These are phyloP conservation scores for Spodoptera picta DNA, from an alignment of 2,888 invertebrate genomes.

Conservation along the genomic window DNA sequence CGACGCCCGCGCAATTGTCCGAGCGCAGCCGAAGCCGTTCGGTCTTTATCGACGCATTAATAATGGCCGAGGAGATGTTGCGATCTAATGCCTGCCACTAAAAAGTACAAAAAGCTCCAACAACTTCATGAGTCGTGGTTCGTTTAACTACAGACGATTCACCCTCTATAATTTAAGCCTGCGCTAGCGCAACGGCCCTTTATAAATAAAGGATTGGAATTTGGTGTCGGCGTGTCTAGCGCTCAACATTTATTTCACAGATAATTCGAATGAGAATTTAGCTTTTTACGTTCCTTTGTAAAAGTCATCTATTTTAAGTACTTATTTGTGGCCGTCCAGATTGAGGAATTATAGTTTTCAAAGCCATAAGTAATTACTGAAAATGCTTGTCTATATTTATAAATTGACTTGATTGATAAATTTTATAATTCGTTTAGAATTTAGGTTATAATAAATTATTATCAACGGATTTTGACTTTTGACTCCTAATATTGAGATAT, in stretches of 20 bases:
- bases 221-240: constrained; percentile 48
- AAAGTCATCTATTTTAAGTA: constrained; percentile 10
- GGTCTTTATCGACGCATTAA: constrained; percentile 64
- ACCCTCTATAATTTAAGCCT: constrained; percentile 67
- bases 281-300: constrained; percentile 20
- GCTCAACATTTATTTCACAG: constrained; percentile 34
- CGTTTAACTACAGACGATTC: constrained; percentile 63
- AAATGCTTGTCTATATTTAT: too few relatives aligned
- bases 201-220: constrained; percentile 64
- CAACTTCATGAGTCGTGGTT: constrained; percentile 71
- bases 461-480: too few relatives aligned
- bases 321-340: too few relatives aligned
- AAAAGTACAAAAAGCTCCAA: constrained; percentile 63
- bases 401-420: too few relatives aligned
- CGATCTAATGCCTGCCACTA: constrained; percentile 59
- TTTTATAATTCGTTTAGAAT: too few relatives aligned
- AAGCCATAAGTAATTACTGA: too few relatives aligned
- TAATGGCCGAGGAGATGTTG: constrained; percentile 57
- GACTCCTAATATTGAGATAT: too few relatives aligned
- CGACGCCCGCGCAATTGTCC: constrained; percentile 59
- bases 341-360: too few relatives aligned
- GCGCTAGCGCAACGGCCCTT: constrained; percentile 54
- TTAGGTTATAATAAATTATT: too few relatives aligned
- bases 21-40: constrained; percentile 53
- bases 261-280: constrained; percentile 39